A percentile compares a stretch with the other conserved stretches of the same genome.
phyloP scores from a whole-genome alignment of 1,140 invertebrate species.

The Pachypeltis micranthus region DNA sequence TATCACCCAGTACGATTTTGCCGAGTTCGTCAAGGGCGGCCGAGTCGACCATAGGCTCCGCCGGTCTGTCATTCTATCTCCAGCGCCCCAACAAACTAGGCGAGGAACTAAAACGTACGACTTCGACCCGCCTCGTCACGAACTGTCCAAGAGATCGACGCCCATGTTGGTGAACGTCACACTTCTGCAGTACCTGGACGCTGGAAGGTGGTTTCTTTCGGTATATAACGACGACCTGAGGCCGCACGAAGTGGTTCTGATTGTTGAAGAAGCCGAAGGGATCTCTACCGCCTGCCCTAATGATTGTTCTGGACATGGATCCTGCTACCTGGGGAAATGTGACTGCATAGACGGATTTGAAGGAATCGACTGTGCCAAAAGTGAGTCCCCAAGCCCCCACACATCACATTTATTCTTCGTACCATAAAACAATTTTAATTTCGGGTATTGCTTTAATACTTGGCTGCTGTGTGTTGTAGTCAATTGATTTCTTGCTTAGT shows the following conservation, averaged over 20 bases:
- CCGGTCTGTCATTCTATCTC: constrained; percentile 15
- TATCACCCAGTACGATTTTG: constrained; percentile 91
- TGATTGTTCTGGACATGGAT: constrained; percentile 88
- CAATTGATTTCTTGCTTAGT: no score
- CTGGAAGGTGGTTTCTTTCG: constrained; percentile 87
- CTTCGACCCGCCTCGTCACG: constrained; percentile 11
- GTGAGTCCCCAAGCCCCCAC: constrained; percentile 53
- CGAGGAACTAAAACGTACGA: constrained; percentile 18
- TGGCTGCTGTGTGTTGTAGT: no score
- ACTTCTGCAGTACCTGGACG: constrained; percentile 76
- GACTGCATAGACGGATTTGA: constrained; percentile 91
- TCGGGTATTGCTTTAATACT: no score
- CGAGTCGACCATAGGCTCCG: constrained; percentile 12
- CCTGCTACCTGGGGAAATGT: constrained; percentile 88
- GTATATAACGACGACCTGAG: constrained; percentile 89
- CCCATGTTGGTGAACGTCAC: constrained; percentile 42
- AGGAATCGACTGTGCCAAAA: constrained; percentile 82
- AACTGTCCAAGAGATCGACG: constrained; percentile 12
- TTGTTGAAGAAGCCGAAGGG: constrained; percentile 72
- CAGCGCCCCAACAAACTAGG: not conserved
- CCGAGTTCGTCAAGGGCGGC: constrained; percentile 76
- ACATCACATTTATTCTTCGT: no score
- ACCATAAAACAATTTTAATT: no score
- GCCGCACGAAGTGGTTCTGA: constrained; percentile 58
- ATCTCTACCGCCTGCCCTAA: constrained; percentile 81